Evolutionary conservation across 1,140 invertebrate species (phyloP), one percentile per base, ranked within the genome.

Genomic region (Diachasmimorpha longicaudata): DNA sequence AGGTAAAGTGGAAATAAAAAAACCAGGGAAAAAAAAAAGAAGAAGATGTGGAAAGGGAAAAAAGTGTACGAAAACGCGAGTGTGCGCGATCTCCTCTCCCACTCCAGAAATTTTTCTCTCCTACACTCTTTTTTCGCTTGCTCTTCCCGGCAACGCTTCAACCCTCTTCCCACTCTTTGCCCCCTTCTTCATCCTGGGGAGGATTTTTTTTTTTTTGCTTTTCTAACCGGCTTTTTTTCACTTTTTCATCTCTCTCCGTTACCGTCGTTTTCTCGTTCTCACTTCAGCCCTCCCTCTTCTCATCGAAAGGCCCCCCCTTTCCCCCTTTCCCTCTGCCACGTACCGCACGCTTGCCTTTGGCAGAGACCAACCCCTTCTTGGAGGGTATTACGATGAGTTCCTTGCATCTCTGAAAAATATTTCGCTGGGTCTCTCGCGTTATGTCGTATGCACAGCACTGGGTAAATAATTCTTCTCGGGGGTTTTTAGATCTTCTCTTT

Each of bases 1-100:
- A 63, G 58, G 58, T 63, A 63, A 31, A 63, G 58, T 63, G 73
- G 79, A 81, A 85, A 86, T 85, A 87, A 85, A 86, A 85, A 87
- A 85, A 82, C 80, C 48, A 80, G 82, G 79, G 78, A 19, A 25
- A 19, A 25, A 63, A 63, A 9, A 19, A 63, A 63, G 14, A 63
- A 25, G 58, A 21, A 58, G 21, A 19, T 4, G 21, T n/a, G 16
- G 10, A 58, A 21, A 58, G 21, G 52, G 21, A 16, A 58, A 58
- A 58, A 19, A 58, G 23, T 25, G 58, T 31, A 63, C 58, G 58
- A 63, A 63, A 63, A 63, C 58, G 58, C 58, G 58, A 63, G 58
- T 63, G 58, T 63, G 83, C 78, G 68, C 73, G 48, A 75, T 70
- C 78, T 76, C 75, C 77, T 44, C 76, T 70, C 58, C 74, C 70